Base-by-base conservation (phyloP, 2,888 invertebrate genomes). In the Mesorhabditis sp. region DNA sequence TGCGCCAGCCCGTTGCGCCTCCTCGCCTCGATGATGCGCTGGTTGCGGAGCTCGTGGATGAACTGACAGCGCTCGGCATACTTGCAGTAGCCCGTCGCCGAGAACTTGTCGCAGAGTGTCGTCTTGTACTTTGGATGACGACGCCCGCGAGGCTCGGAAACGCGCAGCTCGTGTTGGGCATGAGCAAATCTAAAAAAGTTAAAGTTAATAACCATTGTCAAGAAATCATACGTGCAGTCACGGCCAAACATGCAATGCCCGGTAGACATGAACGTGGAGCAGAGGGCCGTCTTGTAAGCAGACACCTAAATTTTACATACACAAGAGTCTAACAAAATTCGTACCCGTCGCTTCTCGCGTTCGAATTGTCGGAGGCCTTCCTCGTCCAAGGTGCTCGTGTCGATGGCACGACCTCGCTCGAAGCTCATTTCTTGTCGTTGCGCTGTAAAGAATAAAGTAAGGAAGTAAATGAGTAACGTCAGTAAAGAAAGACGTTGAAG, bases 91-190 rank as follows among this genome's bases (percentile, higher is more conserved):
- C 77, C 77, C 5, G 74, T 74, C 3, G 69, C 71, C 50, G 73
- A 73, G 68, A 79, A 79, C 70, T 79, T 79, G 71, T 77, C 77
- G 64, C 79, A 79, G 41, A 79, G 75, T 28, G 76, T 76, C 15
- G 79, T 79, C 71, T 79, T 79, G 76, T 79, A 79, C 70, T 79
- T 79, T 65, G 79, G 79, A 74, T 79, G 79, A 63, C 73, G 73
- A 5, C 76, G 66, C 66, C 79, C 79, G 43, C 79, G 75, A 10
- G 76, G 74, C 58, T 50, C 28, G 50, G 76, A 77, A 6, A 75
- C 70, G 5, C 79, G 71, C 41, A 79, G 71, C 67, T 79, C 77
- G 15, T 75, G 71, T 4, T 75, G 71, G 15, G 71, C 75, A 62
- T 79, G 79, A 6, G 79, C 79, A 68, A 79, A 79, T 66, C 79